Percentiles rank a stretch among this genome's conserved stretches.
Evolutionary conservation across 2,888 invertebrate species (phyloP).

Genomic region (Branchinecta sandiegonensis): DNA sequence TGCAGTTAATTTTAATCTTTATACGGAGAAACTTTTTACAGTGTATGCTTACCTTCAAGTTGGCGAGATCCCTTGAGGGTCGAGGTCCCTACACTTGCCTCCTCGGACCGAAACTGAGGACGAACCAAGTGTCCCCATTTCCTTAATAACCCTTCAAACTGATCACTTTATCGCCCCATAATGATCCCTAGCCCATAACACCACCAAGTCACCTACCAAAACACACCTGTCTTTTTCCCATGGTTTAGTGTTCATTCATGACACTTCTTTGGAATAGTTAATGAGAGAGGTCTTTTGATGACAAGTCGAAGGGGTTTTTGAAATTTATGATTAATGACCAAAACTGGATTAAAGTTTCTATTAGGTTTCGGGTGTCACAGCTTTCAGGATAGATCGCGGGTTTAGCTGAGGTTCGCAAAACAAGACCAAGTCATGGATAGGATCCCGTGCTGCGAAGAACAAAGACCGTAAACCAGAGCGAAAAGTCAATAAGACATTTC

Average conservation of each 20-base stretch:
- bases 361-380: background rate
- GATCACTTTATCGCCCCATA: conserved; percentile 1
- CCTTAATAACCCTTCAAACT: background rate
- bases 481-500: no score
- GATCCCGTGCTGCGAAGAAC: no score
- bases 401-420: no score
- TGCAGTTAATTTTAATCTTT: no score
- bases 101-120: background rate
- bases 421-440: no score
- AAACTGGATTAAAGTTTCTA: conserved; percentile 11
- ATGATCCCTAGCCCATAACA: conserved; percentile 14
- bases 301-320: background rate
- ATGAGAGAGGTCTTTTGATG: background rate
- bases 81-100: no score
- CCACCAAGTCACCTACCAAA: conserved; percentile 12
- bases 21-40: background rate
- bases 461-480: no score
- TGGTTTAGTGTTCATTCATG: conserved; percentile 12
- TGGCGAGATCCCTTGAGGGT: no score
- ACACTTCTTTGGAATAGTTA: background rate
- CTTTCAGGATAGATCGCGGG: background rate
- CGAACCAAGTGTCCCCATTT: background rate
- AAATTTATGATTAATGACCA: conserved; percentile 8
- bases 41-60: background rate
- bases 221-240: conserved; percentile 13